Base-by-base conservation (phyloP, 2,113 vertebrate species). In the Onychostruthus taczanowskii region DNA sequence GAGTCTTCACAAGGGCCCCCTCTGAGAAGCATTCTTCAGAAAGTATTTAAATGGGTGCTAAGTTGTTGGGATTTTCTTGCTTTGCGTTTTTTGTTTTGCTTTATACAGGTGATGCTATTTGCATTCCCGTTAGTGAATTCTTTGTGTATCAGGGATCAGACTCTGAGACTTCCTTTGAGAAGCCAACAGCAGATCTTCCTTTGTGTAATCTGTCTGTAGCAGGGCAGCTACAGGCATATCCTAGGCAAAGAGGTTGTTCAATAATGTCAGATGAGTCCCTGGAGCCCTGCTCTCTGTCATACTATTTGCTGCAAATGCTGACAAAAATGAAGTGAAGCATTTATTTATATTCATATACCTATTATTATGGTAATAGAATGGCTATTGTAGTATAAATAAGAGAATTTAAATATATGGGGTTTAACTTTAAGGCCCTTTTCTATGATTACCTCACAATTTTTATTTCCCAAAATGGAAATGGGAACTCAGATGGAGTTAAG, bases 281-380 rank as follows among this genome's bases (percentile, higher is more conserved):
- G 52, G 97, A 97, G 98, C 56, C 92, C 62, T 95, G 87, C 89
- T 96, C 95, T 92, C 87, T 96, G 93, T 97, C 95, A 91, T 94
- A 97, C 97, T 98, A 97, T 98, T 98, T 97, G 97, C 93, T 95
- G 82, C 68, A 92, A 93, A 97, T 97, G 95, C 96, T 98, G 96
- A 98, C 97, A 97, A 96, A 98, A 98, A 98, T 98, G 92, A 98
- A 97, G 96, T 89, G 97, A 87, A 88, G 87, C 96, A 96, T 97
- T 97, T 94, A 83, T 98, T 98, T 97, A 93, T 96, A 95, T 97
- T 97, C 97, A 92, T 91, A 91, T 91, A 75, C 58, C 79, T 79
- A 95, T 94, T 91, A 92, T 95, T 97, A 97, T 97, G 96, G 92
- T 98, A 98, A 98, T 97, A 68, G 87, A 84, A 80, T 88, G 90